A percentile compares a stretch with the other conserved stretches of the same genome.
These are phyloP conservation scores for Chrysaora quinquecirrha DNA, from an alignment of 30 jellyfish, hydroid and myxozoan species.

Conservation along the genomic window DNA sequence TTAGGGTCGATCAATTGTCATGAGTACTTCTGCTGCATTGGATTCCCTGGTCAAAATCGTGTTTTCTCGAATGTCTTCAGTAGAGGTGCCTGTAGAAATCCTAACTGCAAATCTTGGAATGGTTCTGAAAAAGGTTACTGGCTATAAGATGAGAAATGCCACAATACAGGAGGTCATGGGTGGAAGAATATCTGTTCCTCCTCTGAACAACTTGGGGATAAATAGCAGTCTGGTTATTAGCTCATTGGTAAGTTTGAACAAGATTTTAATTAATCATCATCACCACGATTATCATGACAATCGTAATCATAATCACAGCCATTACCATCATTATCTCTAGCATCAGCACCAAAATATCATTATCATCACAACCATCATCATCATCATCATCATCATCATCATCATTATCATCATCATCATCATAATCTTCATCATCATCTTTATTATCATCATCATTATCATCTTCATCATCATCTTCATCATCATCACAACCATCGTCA, in stretches of 20 bases:
- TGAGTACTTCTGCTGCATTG: background rate
- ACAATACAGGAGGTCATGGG: conserved; percentile 9
- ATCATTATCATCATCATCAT: too few relatives aligned
- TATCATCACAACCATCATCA: too few relatives aligned
- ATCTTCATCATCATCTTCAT: too few relatives aligned
- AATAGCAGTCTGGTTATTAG: background rate
- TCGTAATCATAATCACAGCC: too few relatives aligned
- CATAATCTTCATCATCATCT: too few relatives aligned
- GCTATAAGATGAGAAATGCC: background rate
- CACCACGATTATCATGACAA: too few relatives aligned
- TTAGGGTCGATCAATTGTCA: conserved; percentile 43
- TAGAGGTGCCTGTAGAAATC: conserved; percentile 18
- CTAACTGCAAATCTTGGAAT: conserved; percentile 19
- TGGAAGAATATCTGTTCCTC: conserved; percentile 17
- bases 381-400: too few relatives aligned
- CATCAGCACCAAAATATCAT: too few relatives aligned
- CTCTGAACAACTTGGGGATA: conserved; percentile 15
- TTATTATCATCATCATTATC: too few relatives aligned
- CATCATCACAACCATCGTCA: too few relatives aligned
- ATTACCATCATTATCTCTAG: too few relatives aligned
- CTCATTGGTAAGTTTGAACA: background rate
- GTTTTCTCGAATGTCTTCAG: conserved; percentile 44
- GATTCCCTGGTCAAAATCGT: conserved; percentile 20
- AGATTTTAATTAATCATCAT: background rate
- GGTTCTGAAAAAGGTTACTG: conserved; percentile 16